A percentile compares a stretch with the other conserved stretches of the same genome.
Conservation (phyloP, 2,888 invertebrate species). For the Scaptomyza caliginosa region DNA sequence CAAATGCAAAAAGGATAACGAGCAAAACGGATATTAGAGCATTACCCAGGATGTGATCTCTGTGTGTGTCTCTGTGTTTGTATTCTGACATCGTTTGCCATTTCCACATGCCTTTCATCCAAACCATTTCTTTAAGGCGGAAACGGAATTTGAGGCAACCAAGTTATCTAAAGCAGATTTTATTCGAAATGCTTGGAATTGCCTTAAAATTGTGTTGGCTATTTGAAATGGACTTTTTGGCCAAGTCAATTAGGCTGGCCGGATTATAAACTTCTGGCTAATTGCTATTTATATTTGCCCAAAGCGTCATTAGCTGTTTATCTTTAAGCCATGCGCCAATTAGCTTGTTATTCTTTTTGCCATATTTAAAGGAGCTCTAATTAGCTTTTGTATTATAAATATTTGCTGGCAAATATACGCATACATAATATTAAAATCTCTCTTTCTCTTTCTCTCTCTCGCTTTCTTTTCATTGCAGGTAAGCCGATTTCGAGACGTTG, state of each 20-base stretch:
- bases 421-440: slow-evolving; percentile 37
- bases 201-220: slow-evolving; percentile 36
- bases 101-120: background rate
- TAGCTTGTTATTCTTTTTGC: slow-evolving; percentile 31
- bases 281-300: slow-evolving; percentile 60
- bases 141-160: slow-evolving; percentile 21
- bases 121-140: slow-evolving; percentile 12
- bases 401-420: slow-evolving; percentile 6
- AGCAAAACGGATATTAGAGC: slow-evolving; percentile 77
- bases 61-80: background rate
- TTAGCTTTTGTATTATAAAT: slow-evolving; percentile 42
- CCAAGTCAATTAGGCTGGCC: slow-evolving; percentile 52
- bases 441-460: slow-evolving; percentile 25
- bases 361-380: slow-evolving; percentile 61
- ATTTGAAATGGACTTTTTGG: slow-evolving; percentile 26
- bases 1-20: slow-evolving; percentile 78
- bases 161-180: slow-evolving; percentile 16
- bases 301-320: slow-evolving; percentile 13
- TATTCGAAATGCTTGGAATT: slow-evolving; percentile 42
- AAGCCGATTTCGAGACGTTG: slow-evolving; percentile 63
- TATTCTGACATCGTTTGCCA: slow-evolving; percentile 50
- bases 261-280: slow-evolving; percentile 42
- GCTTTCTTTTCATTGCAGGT: slow-evolving; percentile 53
- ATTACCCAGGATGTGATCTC: slow-evolving; percentile 66
- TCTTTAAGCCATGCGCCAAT: slow-evolving; percentile 14